Evolutionary conservation across 2,113 vertebrate genomes (phyloP).

Genomic region (Falco punctatus): DNA sequence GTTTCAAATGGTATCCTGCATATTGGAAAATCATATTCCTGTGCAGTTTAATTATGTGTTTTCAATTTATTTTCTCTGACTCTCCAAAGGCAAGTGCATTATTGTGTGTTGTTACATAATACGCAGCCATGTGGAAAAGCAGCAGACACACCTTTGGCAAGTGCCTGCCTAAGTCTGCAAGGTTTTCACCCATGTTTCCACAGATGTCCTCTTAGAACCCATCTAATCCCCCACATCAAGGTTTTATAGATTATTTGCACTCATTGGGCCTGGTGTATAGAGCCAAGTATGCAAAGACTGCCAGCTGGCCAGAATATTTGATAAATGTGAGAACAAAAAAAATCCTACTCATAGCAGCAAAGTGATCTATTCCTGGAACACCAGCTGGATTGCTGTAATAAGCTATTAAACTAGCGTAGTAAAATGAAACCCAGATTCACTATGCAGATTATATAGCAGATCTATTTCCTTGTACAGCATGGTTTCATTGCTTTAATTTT

Average conservation of each 20-base stretch:
- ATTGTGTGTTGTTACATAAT: constrained; percentile 14
- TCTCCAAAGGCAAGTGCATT: not conserved
- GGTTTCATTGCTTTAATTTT: not conserved
- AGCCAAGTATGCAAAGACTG: not conserved
- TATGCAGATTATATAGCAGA: not conserved
- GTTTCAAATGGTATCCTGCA: not conserved
- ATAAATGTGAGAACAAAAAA: constrained; percentile 36
- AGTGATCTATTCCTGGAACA: constrained; percentile 58
- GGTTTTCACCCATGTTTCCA: constrained; percentile 47
- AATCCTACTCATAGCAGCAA: constrained; percentile 27
- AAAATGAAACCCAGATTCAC: constrained; percentile 45
- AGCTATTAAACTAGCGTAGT: constrained; percentile 37
- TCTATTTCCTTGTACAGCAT: not conserved
- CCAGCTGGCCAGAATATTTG: constrained; percentile 60
- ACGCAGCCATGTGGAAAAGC: constrained; percentile 1
- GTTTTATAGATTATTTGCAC: constrained; percentile 56
- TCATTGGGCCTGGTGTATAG: not conserved
- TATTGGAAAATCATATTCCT: not conserved
- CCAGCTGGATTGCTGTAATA: constrained; percentile 50
- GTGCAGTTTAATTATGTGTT: not conserved
- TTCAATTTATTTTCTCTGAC: not conserved
- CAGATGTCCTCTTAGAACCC: constrained; percentile 39
- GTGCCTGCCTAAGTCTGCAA: not conserved
- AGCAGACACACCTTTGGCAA: constrained; percentile 28
- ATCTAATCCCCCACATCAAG: constrained; percentile 25